Base-by-base conservation (phyloP, 1,140 invertebrate species). In the Saccostrea cuccullata region DNA sequence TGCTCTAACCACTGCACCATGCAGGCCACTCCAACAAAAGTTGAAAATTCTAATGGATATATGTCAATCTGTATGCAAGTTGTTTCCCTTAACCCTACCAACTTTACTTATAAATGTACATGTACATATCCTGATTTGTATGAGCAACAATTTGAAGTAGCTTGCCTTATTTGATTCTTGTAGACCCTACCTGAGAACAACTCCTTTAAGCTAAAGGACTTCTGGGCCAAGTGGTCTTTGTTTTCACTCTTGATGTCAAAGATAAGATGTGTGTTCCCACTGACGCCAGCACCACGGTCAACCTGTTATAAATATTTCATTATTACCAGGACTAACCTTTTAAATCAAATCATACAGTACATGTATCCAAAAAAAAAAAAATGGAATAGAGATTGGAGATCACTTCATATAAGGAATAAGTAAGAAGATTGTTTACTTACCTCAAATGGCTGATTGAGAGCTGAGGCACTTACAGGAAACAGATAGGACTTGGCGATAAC, bases 211-310 rank as follows among this genome's bases (percentile, higher is more conserved):
- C 89, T 86, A 36, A 90, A 91, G 23, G 88, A 88, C 87, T 91
- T 91, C 58, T 90, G 90, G 12, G 92, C 86, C 13, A 93, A 13
- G 86, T 92, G 91, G 40, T 91, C 90, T 58, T 91, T 92, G 84
- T 87, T 91, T 55, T 89, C 91, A 70, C 87, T 85, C 84, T 93
- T 93, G 64, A 93, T 90, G 64, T 92, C 91, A 90, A 93, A 92
- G 40, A 90, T 89, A 15, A 93, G 70, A 13, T 87, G 30, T 30
- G 90, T 86, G 60, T 92, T 91, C 12, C 89, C 64, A 86, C 90
- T 90, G 12, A 91, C 87, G 13, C 92, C 92, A 85, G 88, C 73
- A 12, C 92, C 92, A 83, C 90, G 82, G 67, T 93, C 92, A 90
- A 93, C 86, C 92, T 93, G 84, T 17, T 60, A 11, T 64, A 64